Conservation (phyloP, 2,113 vertebrate genomes). For the Chlorocebus sabaeus region DNA sequence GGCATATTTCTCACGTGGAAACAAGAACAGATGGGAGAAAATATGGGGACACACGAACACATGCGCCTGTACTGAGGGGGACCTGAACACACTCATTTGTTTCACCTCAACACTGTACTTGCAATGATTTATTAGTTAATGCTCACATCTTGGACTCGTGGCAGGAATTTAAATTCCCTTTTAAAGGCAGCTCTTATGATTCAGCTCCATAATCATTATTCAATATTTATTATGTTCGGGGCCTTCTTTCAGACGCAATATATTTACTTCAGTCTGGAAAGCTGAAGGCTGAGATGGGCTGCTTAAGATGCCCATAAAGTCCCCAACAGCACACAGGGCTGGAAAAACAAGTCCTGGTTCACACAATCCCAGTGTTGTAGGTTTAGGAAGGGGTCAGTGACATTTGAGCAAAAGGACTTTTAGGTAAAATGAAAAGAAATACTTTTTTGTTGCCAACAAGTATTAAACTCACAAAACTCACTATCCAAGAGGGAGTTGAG, state of each 20-base stretch:
- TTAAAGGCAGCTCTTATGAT: not conserved
- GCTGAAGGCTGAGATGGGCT: not conserved
- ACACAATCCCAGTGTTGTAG: rapidly evolving
- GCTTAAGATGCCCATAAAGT: not conserved
- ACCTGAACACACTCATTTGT: not conserved
- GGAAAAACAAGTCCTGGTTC: not conserved
- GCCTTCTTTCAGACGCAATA: not conserved
- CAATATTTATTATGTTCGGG: not conserved
- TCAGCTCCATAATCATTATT: not conserved
- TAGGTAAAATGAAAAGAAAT: not conserved
- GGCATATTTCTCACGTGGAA: not conserved
- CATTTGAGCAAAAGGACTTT: not conserved
- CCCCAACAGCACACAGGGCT: not conserved
- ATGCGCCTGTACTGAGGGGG: too few species aligned
- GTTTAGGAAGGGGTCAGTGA: not conserved
- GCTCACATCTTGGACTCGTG: not conserved
- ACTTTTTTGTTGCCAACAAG: not conserved
- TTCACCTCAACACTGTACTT: not conserved
- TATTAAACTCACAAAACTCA: not conserved
- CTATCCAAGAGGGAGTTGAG: not conserved
- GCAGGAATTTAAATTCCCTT: constrained; percentile 2
- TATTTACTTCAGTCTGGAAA: constrained; percentile 31
- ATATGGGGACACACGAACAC: not conserved
- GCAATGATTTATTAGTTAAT: not conserved
- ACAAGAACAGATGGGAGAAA: not conserved